Evolutionary conservation across 2,888 invertebrate genomes (phyloP), one percentile per base, ranked within the genome.

Genomic region (Epinotia demarniana): DNA sequence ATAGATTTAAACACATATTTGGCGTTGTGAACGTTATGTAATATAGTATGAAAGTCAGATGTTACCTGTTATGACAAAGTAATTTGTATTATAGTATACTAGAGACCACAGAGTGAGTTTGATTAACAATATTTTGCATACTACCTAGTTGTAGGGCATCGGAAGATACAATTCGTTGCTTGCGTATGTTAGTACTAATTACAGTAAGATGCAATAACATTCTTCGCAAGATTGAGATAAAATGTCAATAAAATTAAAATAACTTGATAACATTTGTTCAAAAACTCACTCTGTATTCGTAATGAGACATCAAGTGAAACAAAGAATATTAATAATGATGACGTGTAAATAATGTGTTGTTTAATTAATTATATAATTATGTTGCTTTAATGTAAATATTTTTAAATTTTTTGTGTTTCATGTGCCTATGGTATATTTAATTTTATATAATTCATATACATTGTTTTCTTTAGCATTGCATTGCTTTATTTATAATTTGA

Each of bases 61-160:
- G 94, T 94, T 94, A 94, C 94, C 94, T 93, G 93, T 94, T 93
- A 92, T 92, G 92, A 92, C 91, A 92, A 93, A 93, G 89, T 92
- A 90, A 92, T 90, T 89, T 93, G 92, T 93, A 92, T 90, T 90
- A 90, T 92, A 92, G 87, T 87, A 89, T 73, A 75, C 55, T 75
- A 75, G 61, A 72, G 72, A 72, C 55, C 18, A 72, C 75, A 75
- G 75, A 75, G 67, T 75, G 75, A 75, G 75, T 72, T 75, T 61
- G 71, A 72, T 19, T 16, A 39, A 16, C 18, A 33, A n/a, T 61
- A 16, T 60, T 60, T 4, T n/a, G 8, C 6, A 53, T 53, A 5
- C 6, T n/a, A n/a, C 6, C n/a, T n/a, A n/a, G 8, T 53, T n/a
- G 6, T 53, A 16, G n/a, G 11, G 16, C 23, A 49, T 16, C 9